Evolutionary conservation across 2,113 vertebrate genomes (phyloP), one percentile per base, ranked within the genome.

Genomic region (Microcebus jonahi): DNA sequence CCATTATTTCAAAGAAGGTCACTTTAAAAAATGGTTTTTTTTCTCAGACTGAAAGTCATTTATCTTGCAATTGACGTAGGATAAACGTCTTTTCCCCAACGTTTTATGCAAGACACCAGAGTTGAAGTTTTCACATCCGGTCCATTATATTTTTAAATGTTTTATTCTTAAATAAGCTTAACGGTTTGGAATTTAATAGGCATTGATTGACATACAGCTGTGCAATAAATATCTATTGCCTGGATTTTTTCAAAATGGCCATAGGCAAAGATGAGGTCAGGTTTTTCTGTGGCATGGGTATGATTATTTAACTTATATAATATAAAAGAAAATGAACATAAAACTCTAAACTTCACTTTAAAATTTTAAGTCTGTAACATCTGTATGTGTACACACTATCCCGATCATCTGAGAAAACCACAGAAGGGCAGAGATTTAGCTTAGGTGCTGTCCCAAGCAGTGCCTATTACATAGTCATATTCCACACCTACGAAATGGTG

Each of bases 181-280:
- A 83, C 45, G 48, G 48, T 76, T 93, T 95, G 55, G 65, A 82
- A 67, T 81, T 77, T 81, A 92, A 92, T 23, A 84, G 45, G 27
- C 36, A 89, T 48, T 31, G 5, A 39, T 18, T 27, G 10, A 50
- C 42, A 63, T 27, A 61, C 2, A 79, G 10, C 15, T 70, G 20
- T 50, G 34, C 50, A 90, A n/a, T 70, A 76, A 45, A 80, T 48
- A 95, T 13, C 23, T 79, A 53, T 10, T 68, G 68, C 36, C 61
- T 83, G n/a, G 31, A 63, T 83, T 92, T 73, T 65, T 67, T 81
- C 91, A 77, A 31, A 57, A 76, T 45, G 39, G 76, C 36, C 59
- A 50, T 0, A 42, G 57, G 21, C 50, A 83, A 92, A 67, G 29
- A 61, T 1, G 27, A 36, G 36, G 17, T 90, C n/a, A 55, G 65